Evolutionary conservation across 2,113 vertebrate species (phyloP).

Genomic region (Euleptes europaea): DNA sequence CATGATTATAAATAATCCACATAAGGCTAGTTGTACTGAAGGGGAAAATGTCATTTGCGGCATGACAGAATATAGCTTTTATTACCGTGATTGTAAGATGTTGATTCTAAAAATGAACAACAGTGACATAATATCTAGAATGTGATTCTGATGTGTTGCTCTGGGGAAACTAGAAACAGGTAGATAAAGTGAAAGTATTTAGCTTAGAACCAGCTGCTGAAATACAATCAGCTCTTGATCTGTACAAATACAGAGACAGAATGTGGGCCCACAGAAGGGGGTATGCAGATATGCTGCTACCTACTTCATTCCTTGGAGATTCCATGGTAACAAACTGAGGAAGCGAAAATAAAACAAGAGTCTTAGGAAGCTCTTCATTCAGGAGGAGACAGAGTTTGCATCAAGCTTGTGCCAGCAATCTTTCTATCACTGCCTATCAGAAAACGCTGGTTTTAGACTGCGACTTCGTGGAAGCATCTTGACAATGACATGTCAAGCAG

Average conservation of each 20-base stretch:
- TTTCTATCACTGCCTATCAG: constrained; percentile 72
- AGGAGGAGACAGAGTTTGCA: constrained; percentile 5
- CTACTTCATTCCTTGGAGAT: not conserved
- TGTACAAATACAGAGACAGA: not conserved
- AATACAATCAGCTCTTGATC: not conserved
- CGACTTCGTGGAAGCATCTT: constrained; percentile 69
- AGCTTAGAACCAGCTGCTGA: not conserved
- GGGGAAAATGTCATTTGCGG: constrained; percentile 1
- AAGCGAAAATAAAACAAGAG: not conserved
- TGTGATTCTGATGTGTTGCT: not conserved
- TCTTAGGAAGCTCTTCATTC: constrained; percentile 18
- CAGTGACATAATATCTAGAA: not conserved
- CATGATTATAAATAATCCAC: constrained; percentile 17
- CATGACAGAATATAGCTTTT: not conserved
- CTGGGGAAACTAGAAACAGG: not conserved
- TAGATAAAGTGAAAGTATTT: not conserved
- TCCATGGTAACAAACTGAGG: not conserved
- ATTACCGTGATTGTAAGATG: not conserved
- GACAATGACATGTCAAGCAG: constrained; percentile 52
- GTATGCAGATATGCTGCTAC: not conserved
- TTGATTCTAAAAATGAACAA: constrained; percentile 14
- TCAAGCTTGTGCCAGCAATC: constrained; percentile 61
- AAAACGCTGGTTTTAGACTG: constrained; percentile 69
- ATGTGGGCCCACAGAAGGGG: not conserved
- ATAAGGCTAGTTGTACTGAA: not conserved